These are phyloP conservation scores for Tuta absoluta DNA, from an alignment of 2,888 invertebrate genomes.

Conservation along the genomic window DNA sequence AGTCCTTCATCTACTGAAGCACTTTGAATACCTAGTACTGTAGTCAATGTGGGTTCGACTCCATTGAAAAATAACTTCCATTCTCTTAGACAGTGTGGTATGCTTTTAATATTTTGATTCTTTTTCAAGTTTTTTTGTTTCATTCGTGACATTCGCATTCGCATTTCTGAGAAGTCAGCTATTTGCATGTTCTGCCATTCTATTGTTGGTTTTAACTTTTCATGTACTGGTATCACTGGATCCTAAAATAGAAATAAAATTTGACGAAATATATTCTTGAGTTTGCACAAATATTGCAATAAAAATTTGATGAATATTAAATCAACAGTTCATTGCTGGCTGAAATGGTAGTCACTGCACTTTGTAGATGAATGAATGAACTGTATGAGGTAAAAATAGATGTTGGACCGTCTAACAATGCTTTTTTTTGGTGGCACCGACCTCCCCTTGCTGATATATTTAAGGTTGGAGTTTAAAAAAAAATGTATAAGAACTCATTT, in stretches of 20 bases:
- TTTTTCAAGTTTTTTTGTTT: conserved; percentile 44
- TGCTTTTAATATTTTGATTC: conserved; percentile 45
- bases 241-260: conserved; percentile 29
- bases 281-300: no score
- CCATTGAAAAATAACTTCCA: conserved; percentile 59
- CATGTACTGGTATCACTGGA: conserved; percentile 52
- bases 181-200: conserved; percentile 87
- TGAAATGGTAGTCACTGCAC: no score
- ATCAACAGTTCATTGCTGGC: no score
- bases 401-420: no score
- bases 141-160: conserved; percentile 76
- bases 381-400: no score
- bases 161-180: conserved; percentile 83
- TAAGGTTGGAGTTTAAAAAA: no score
- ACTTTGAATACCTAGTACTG: conserved; percentile 59
- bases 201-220: conserved; percentile 65
- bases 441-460: no score
- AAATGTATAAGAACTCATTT: no score
- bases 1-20: conserved; percentile 55
- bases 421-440: no score
- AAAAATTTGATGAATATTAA: not conserved
- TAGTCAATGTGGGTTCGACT: conserved; percentile 60
- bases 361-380: no score
- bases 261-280: no score
- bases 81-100: conserved; percentile 40